Evolutionary conservation across 2,888 invertebrate genomes (phyloP), one percentile per base, ranked within the genome.

Genomic region (Aleiodes leptofemur): DNA sequence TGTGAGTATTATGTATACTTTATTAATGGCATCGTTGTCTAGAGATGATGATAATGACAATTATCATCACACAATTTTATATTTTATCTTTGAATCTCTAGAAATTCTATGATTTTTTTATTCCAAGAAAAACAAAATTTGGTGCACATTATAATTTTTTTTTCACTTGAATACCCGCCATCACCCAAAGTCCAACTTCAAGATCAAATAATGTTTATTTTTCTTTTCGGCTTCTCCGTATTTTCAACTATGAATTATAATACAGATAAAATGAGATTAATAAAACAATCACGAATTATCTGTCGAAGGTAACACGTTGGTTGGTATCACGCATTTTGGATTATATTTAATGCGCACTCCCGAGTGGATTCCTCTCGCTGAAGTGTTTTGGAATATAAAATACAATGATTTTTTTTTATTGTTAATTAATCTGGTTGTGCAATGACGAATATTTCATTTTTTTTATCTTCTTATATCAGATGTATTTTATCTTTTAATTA

Each of bases 271-370:
- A 6, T 11, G 34, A n/a, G 59, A 34, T 59, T 59, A 13, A n/a
- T 4, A 59, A 59, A 59, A n/a, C 34, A 59, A 8, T 59, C 59
- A 59, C 59, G 59, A 59, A 31, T 59, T 14, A 59, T 59, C 59
- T 43, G 43, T 34, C 38, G 75, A 75, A 77, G 73, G 71, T 69
- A 77, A 51, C 57, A n/a, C 34, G 34, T 1, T 34, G 34, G 34
- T 34, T 34, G 34, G 34, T 34, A 34, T 34, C 34, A 34, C 9
- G 29, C 48, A 55, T 43, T 38, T 56, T 29, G 69, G 69, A 66
- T 38, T 50, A 61, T 34, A 9, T 29, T 50, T 14, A 69, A 51
- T 29, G 9, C 31, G 50, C 14, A n/a, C 34, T 53, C 68, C n/a
- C 50, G 31, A 66, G 64, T 50, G 69, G 50, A 69, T 29, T 43